phyloP scores from a whole-genome alignment of 2,113 vertebrate species.

The Labrus mixtus region DNA sequence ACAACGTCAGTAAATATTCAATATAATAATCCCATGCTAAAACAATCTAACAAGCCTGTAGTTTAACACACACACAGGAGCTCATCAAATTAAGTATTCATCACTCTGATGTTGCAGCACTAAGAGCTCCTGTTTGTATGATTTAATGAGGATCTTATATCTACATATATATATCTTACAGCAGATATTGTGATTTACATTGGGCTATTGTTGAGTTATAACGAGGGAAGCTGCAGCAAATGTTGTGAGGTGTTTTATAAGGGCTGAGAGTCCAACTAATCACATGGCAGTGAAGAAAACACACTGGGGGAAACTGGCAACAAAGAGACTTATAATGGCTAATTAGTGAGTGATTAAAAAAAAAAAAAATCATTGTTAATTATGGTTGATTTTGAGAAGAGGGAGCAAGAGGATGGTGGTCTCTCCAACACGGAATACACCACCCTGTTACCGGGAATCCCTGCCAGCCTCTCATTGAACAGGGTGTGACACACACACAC shows the following conservation, averaged over 20 bases:
- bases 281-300: constrained; percentile 53
- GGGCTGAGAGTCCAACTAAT: neutral
- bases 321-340: neutral
- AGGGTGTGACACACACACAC: constrained; percentile 79
- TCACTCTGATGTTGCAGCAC: neutral
- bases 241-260: neutral
- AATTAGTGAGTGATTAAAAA: neutral
- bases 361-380: neutral
- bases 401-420: neutral
- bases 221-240: neutral
- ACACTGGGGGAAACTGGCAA: constrained; percentile 8
- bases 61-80: too few species aligned
- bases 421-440: neutral
- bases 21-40: neutral
- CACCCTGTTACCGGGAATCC: constrained; percentile 24
- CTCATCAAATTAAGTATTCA: neutral
- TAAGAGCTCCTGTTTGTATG: neutral
- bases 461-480: constrained; percentile 41
- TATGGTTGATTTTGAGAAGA: neutral
- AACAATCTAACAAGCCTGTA: too few species aligned
- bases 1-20: neutral
- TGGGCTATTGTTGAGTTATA: neutral
- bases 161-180: neutral
- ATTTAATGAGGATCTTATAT: neutral
- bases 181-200: neutral